Evolutionary conservation across 2,888 invertebrate genomes (phyloP), one percentile per base, ranked within the genome.

Genomic region (Autographa pulchrina): DNA sequence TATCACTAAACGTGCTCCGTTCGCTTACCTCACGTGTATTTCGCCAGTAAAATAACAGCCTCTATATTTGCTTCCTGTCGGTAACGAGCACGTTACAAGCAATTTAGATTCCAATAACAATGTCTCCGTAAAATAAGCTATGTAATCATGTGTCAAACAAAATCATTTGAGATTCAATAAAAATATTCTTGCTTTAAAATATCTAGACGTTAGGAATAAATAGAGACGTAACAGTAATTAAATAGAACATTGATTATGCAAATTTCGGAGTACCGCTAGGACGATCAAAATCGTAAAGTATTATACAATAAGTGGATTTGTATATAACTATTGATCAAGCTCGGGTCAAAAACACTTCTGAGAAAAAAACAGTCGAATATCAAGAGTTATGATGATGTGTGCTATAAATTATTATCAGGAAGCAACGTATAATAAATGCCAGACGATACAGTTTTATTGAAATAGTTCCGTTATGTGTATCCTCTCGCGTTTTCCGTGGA

Each of bases 341-440:
- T 20, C 14, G 32, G 58, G 43, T 31, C 56, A 65, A 72, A 25
- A 20, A 72, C 16, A 72, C 20, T 4, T 38, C 7, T 1, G 20
- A 60, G 13, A 16, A 18, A 35, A 62, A 63, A 64, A 54, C 63
- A n/a, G 18, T 64, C 25, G 14, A 20, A 54, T 52, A 38, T 71
- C 62, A 11, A 59, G 43, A 43, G 58, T 59, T 54, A 56, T 31
- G 62, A 63, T 41, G 60, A 35, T 32, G 14, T 14, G 38, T 43
- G 41, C 41, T 31, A 20, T 56, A 64, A 72, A 72, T 52, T 60
- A 65, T 65, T 65, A 75, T 64, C 63, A 75, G 48, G 67, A 72
- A 73, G 78, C 75, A 58, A 68, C 67, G 31, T 62, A 41, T 66
- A 62, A 82, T 82, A 74, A 75, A 73, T 70, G 71, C 82, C 80